A percentile compares a stretch with the other conserved stretches of the same genome.
phyloP scores from a whole-genome alignment of 2,888 invertebrate genomes.

The Lamproptera curius region DNA sequence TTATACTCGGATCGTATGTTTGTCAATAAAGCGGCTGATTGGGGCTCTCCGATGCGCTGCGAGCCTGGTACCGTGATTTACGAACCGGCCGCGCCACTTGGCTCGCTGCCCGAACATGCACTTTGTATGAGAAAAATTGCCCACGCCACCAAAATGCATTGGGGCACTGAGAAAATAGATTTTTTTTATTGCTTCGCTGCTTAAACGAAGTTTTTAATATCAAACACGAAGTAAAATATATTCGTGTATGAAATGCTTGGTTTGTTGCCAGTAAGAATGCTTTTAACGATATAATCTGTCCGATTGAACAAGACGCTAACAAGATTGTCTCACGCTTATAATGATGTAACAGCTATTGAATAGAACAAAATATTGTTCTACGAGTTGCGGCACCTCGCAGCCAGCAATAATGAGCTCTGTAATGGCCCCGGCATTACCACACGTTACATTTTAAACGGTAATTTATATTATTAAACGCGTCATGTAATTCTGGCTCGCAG shows the following conservation, averaged over 20 bases:
- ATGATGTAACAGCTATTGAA: slow-evolving; percentile 44
- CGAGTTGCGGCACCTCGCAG: slow-evolving; percentile 48
- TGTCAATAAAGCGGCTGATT: slow-evolving; percentile 73
- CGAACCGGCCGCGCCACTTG: slow-evolving; percentile 59
- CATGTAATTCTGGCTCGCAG: slow-evolving; percentile 22
- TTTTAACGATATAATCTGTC: slow-evolving; percentile 37
- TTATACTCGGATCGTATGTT: slow-evolving; percentile 67
- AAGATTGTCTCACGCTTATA: slow-evolving; percentile 43
- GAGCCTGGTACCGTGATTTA: slow-evolving; percentile 59
- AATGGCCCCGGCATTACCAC: slow-evolving; percentile 30
- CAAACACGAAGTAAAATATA: too few species aligned
- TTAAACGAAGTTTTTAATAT: not conserved
- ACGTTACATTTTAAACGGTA: slow-evolving; percentile 25
- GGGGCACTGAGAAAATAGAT: slow-evolving; percentile 22
- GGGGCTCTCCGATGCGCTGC: slow-evolving; percentile 58
- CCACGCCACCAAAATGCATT: slow-evolving; percentile 37
- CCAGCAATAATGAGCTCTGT: slow-evolving; percentile 39
- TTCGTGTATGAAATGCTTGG: too few species aligned
- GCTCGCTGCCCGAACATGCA: slow-evolving; percentile 59
- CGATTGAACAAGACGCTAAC: slow-evolving; percentile 27
- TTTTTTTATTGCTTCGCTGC: slow-evolving; percentile 1
- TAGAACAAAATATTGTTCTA: slow-evolving; percentile 38
- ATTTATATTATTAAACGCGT: slow-evolving; percentile 30
- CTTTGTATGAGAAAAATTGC: slow-evolving; percentile 58
- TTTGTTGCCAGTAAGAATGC: not conserved